A percentile compares a stretch with the other conserved stretches of the same genome.
Evolutionary conservation across 2,797 vertebrate species (phyloP).

Genomic region (Catostomus latipinnis): DNA sequence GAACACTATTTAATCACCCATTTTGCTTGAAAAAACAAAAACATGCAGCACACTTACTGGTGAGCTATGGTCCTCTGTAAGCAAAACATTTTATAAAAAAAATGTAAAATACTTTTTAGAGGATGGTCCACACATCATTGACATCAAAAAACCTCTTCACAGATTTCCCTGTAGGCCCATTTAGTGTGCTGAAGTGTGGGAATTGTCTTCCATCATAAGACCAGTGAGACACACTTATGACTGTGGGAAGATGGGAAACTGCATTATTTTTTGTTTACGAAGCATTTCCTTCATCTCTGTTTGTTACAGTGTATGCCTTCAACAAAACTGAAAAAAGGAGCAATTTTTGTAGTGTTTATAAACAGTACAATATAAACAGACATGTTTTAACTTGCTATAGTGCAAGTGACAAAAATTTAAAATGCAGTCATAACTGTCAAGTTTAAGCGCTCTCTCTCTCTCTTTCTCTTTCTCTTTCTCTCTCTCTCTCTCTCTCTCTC

Average conservation of each 20-base stretch:
- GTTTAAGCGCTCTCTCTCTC: neutral
- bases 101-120: constrained; percentile 29
- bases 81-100: constrained; percentile 37
- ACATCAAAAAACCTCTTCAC: constrained; percentile 34
- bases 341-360: neutral
- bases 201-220: constrained; percentile 46
- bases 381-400: neutral
- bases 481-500: too few species aligned
- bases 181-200: constrained; percentile 50
- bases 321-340: neutral
- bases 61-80: constrained; percentile 15
- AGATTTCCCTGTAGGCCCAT: constrained; percentile 53
- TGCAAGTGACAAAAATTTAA: neutral
- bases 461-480: neutral
- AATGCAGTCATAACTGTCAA: neutral
- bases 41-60: neutral
- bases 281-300: constrained; percentile 29
- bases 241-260: constrained; percentile 46
- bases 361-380: neutral
- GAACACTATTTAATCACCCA: too few species aligned
- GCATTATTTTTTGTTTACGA: constrained; percentile 31
- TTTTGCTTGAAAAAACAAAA: too few species aligned
- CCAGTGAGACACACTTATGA: constrained; percentile 38
- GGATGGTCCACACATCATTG: constrained; percentile 40
- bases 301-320: neutral